Conservation (phyloP, 1,140 invertebrate genomes). For the Pseudomyrmex flavicornis region DNA sequence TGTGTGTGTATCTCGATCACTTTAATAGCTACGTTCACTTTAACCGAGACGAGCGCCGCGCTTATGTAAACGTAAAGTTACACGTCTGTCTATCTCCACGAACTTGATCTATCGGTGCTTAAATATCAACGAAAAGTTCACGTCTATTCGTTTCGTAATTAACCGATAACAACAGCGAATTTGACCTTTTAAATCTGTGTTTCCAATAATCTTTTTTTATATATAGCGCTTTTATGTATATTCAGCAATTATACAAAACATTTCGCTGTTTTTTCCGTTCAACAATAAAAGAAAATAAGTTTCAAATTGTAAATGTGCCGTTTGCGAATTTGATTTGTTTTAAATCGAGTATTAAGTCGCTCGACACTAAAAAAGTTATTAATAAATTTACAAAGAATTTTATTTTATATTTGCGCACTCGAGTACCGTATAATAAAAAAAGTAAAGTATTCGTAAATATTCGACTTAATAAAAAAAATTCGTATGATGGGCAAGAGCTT, state of each 20-base stretch:
- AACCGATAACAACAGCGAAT: background rate
- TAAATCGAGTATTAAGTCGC: too few relatives aligned
- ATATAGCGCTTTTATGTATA: too few relatives aligned
- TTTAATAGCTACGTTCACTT: constrained; percentile 13
- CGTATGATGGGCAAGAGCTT: constrained; percentile 16
- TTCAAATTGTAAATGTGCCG: too few relatives aligned
- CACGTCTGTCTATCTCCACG: background rate
- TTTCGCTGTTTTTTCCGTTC: too few relatives aligned
- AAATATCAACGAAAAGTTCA: constrained; percentile 46
- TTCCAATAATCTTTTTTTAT: too few relatives aligned
- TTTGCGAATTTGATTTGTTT: too few relatives aligned
- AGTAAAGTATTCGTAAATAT: constrained; percentile 26
- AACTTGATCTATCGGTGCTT: constrained; percentile 5
- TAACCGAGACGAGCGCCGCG: background rate
- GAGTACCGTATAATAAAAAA: background rate
- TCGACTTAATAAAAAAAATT: constrained; percentile 12
- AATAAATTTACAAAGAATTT: constrained; percentile 6
- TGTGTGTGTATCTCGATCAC: constrained; percentile 28
- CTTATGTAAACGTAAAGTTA: constrained; percentile 17
- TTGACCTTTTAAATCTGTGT: background rate
- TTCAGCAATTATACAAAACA: background rate
- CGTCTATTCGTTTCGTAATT: background rate
- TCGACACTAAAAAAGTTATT: too few relatives aligned
- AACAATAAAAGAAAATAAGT: background rate
- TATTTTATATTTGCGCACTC: constrained; percentile 44